phyloP scores from a whole-genome alignment of 2,113 vertebrate species.

The Patagioenas fasciata region DNA sequence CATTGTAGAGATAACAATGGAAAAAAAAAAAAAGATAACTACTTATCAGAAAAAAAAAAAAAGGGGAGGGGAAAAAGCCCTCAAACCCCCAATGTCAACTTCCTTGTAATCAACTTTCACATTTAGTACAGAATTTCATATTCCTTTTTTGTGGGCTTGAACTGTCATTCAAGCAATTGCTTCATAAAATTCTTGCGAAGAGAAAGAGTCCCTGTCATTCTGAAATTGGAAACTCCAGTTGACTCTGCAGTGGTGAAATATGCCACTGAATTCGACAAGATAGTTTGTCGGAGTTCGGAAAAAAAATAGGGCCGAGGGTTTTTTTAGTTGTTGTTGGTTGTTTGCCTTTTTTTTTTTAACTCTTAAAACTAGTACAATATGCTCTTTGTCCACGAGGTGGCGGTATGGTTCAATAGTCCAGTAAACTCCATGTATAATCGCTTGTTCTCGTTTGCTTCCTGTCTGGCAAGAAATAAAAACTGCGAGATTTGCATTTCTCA shows the following conservation, averaged over 20 bases:
- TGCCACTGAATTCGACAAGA: background rate
- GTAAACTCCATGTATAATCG: background rate
- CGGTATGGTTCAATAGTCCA: conserved; percentile 22
- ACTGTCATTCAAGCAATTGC: background rate
- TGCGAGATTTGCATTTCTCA: fast-evolving
- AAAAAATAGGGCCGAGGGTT: background rate
- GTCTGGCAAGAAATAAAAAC: background rate
- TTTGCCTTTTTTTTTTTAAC: background rate
- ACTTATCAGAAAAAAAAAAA: background rate
- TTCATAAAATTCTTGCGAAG: background rate
- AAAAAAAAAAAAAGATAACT: background rate
- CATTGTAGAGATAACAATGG: background rate
- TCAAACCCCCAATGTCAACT: background rate
- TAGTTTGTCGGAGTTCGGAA: background rate
- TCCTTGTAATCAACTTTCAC: background rate
- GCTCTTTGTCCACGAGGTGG: conserved; percentile 48
- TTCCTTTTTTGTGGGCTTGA: background rate
- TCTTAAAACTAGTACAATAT: background rate
- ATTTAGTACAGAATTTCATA: background rate
- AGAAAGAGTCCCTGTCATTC: background rate
- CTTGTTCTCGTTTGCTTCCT: background rate
- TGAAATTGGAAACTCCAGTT: background rate
- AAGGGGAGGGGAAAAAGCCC: fast-evolving
- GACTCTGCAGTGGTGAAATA: background rate
- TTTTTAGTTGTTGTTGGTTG: no score